These are phyloP conservation scores for Cataglyphis cursor DNA, from an alignment of 2,888 invertebrate genomes.

Conservation along the genomic window DNA sequence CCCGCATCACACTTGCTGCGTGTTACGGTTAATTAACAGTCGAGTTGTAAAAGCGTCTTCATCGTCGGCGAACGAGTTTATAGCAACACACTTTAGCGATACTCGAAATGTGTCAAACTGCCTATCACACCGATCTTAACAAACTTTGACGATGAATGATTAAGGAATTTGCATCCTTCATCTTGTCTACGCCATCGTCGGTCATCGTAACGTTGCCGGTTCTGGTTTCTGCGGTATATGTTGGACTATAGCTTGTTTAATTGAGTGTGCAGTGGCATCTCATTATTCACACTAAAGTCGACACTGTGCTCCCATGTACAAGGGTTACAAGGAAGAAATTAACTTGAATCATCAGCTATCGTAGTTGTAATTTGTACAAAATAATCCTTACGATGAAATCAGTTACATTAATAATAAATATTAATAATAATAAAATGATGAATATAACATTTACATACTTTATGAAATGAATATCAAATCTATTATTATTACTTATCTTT, in stretches of 20 bases:
- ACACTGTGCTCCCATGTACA: background rate
- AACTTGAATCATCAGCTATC: conserved; percentile 2
- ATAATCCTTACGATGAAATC: background rate
- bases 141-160: conserved; percentile 66
- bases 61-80: background rate
- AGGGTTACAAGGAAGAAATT: conserved; percentile 28
- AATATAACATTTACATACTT: background rate
- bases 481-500: background rate
- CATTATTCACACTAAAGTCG: conserved; percentile 33
- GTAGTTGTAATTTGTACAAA: background rate
- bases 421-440: background rate
- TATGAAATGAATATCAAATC: background rate
- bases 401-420: background rate
- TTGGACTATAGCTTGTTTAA: conserved; percentile 69
- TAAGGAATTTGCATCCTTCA: conserved; percentile 71
- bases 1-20: conserved; percentile 11
- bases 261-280: conserved; percentile 58
- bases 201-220: conserved; percentile 61
- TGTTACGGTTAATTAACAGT: conserved; percentile 41
- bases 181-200: conserved; percentile 47
- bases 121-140: conserved; percentile 42
- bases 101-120: conserved; percentile 35
- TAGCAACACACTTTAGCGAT: conserved; percentile 5
- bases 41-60: conserved; percentile 46
- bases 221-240: background rate